Base-by-base conservation (phyloP, 2,113 vertebrate genomes). In the Cercopithecus mona region DNA sequence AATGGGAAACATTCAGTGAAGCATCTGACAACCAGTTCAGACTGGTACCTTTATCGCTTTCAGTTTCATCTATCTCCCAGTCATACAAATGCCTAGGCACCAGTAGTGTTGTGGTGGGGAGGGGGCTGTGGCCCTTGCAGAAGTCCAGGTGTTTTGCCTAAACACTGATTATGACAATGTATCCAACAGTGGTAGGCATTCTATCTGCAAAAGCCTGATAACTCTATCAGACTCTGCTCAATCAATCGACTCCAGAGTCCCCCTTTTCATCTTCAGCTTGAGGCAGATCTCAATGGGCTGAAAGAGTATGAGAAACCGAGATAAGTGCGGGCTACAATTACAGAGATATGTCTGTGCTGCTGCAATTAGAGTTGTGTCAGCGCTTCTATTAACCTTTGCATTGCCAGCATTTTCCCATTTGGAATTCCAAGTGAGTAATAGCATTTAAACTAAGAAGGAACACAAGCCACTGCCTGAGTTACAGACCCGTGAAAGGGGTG, bases 341-440 rank as follows among this genome's bases (percentile, higher is more conserved):
- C 30, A 98, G 87, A 97, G 98, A 98, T 98, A 98, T 70, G 85
- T 98, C 98, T 98, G 95, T 93, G 97, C 94, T 98, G 86, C 95
- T 98, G 92, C 98, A 98, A 98, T 99, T 98, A 98, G 97, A 97
- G 93, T 97, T 97, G 98, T 98, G 98, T 98, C 98, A 98, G 97
- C 25, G 79, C 97, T 98, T 98, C 97, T 97, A 98, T 98, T 98
- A 99, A 99, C 98, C 98, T 99, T 98, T 98, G 97, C 98, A 95
- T 98, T 97, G 98, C 98, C 98, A 97, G 96, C 97, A 96, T 99
- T 98, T 98, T 98, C 98, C 97, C 76, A 84, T 78, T 96, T 91
- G 73, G 85, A 59, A 89, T 96, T 95, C 88, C 85, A 95, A 97
- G 61, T 81, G 93, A 97, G 96, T 94, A 98, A 97, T 18, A 97